Conservation (phyloP, 2,797 vertebrate genomes). For the Mionectes olivaceus region DNA sequence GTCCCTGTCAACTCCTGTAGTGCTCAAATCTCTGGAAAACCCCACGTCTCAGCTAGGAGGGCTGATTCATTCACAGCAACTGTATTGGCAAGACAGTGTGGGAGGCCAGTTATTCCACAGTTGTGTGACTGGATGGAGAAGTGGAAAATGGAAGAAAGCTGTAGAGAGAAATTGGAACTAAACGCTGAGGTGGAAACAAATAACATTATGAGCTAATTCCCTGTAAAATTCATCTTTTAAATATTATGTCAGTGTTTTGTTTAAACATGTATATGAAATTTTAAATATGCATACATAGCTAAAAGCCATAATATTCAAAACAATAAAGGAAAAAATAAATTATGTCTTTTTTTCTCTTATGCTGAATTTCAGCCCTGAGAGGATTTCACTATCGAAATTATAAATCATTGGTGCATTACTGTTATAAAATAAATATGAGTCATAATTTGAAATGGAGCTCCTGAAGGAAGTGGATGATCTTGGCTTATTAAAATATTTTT, state of each 20-base stretch:
- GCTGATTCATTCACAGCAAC: neutral
- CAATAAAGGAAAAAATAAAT: neutral
- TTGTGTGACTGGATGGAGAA: neutral
- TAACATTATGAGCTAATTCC: neutral
- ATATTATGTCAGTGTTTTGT: neutral
- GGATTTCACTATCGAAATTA: neutral
- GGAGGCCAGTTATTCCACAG: neutral
- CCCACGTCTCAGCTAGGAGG: neutral
- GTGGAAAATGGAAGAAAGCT: neutral
- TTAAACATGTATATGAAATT: neutral
- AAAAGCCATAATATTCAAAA: neutral
- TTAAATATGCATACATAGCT: neutral
- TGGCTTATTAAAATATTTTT: neutral
- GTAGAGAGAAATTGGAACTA: neutral
- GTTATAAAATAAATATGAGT: neutral
- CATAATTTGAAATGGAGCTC: neutral
- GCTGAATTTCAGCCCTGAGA: constrained; percentile 8
- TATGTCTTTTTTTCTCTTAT: neutral
- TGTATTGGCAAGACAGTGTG: rapidly evolving
- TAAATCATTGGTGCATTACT: neutral
- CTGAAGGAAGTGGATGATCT: neutral
- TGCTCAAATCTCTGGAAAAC: neutral
- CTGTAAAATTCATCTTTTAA: neutral
- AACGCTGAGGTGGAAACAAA: neutral
- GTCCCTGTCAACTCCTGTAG: neutral